Evolutionary conservation across 2,888 invertebrate genomes (phyloP), one percentile per base, ranked within the genome.

Genomic region (Bursaphelenchus okinawaensis): DNA sequence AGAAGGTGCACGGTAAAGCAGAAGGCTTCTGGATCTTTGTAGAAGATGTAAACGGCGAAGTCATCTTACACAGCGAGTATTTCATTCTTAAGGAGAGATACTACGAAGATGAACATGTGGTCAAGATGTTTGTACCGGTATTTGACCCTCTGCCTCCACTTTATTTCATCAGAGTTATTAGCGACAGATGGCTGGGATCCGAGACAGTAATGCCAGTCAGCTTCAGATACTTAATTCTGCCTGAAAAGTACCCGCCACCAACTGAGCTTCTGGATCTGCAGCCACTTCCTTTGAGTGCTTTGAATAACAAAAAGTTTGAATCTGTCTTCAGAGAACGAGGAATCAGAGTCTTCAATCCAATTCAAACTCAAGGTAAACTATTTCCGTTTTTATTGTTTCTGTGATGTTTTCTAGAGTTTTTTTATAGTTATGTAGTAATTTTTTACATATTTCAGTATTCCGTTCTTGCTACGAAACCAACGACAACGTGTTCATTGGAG

Each of bases 91-190:
- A 98, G 84, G 83, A 83, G 66, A 94, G 93, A 84, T 98, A 93
- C 85, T 89, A 90, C 62, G 87, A 88, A 73, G 96, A 98, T 82
- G 96, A 96, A 82, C 98, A 98, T 84, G 87, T 90, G 27, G 89
- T 99, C 0, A 96, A 96, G 85, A 93, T 98, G 84, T 96, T 93
- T 83, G 95, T 98, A 55, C 96, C 98, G 0, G 91, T 99, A 27
- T 96, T 94, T 84, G 98, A 99, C 83, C 98, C 98, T 0, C 85
- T 98, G 62, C 95, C 96, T 0, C 98, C 98, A 0, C 95, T 96
- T 84, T 98, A 98, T 85, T 98, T 95, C 84, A 87, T 99, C 40
- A 83, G 87, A 69, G 84, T 87, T 4, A 84, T 87, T 9, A 86
- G 86, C 7, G 87, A 87, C 76, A 80, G 85, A 54, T 87, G 87